A percentile compares a stretch with the other conserved stretches of the same genome.
phyloP scores from a whole-genome alignment of 1,140 invertebrate species.

The Pseudoatta argentina region DNA sequence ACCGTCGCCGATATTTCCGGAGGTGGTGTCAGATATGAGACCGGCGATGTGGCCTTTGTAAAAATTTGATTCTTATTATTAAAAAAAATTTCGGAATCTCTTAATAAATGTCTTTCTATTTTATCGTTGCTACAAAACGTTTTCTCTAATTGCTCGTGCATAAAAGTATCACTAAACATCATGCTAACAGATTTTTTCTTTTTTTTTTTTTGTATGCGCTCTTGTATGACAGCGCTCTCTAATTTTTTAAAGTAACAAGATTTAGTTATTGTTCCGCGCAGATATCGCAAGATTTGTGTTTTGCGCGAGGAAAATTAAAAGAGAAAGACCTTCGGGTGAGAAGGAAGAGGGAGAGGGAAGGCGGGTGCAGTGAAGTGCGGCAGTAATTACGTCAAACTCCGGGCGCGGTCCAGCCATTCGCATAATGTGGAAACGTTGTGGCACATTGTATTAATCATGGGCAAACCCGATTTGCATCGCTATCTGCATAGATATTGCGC shows the following conservation, averaged over 20 bases:
- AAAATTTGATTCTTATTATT: slow-evolving; percentile 70
- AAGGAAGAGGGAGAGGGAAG: too few relatives aligned
- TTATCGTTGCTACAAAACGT: neutral
- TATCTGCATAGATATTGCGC: slow-evolving; percentile 75
- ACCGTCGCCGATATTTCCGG: slow-evolving; percentile 85
- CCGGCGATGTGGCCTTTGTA: slow-evolving; percentile 88
- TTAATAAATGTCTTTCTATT: neutral
- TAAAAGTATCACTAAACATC: neutral
- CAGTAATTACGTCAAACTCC: slow-evolving; percentile 68
- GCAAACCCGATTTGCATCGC: slow-evolving; percentile 73
- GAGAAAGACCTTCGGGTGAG: slow-evolving; percentile 20
- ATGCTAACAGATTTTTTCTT: neutral
- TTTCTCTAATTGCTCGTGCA: neutral
- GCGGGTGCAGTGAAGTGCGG: neutral
- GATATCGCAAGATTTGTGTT: slow-evolving; percentile 16
- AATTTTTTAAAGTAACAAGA: neutral
- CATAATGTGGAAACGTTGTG: slow-evolving; percentile 74
- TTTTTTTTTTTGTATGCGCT: neutral
- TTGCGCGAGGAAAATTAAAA: slow-evolving; percentile 29
- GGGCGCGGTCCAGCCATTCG: slow-evolving; percentile 69
- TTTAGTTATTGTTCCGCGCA: slow-evolving; percentile 16
- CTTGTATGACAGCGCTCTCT: neutral
- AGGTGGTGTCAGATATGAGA: slow-evolving; percentile 88
- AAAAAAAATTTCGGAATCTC: neutral
- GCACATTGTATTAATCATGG: slow-evolving; percentile 76